phyloP scores from a whole-genome alignment of 2,113 vertebrate species.

The Euleptes europaea region DNA sequence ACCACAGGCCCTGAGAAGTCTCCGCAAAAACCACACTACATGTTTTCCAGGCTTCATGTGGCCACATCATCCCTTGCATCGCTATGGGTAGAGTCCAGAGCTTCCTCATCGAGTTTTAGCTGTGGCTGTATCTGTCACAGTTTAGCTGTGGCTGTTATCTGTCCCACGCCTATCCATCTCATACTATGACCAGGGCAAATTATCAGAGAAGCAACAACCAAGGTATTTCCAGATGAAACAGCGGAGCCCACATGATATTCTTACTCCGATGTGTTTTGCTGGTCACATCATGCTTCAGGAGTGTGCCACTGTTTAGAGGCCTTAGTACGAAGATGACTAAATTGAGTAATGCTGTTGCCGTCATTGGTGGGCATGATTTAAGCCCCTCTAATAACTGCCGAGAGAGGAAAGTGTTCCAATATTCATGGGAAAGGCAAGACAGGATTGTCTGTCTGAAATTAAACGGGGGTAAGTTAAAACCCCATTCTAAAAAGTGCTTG shows the following conservation, averaged over 20 bases:
- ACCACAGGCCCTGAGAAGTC: background rate
- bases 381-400: background rate
- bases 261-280: background rate
- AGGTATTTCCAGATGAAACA: background rate
- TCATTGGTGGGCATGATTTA: constrained; percentile 20
- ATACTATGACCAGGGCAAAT: background rate
- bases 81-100: background rate
- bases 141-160: background rate
- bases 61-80: background rate
- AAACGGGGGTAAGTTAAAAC: constrained; percentile 37
- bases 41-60: too few species aligned
- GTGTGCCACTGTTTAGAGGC: background rate
- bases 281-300: background rate
- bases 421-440: constrained; percentile 8
- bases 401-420: constrained; percentile 19
- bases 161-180: background rate
- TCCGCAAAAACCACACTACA: background rate
- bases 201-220: background rate
- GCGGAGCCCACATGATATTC: background rate
- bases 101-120: background rate
- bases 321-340: background rate
- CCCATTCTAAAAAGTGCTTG: constrained; percentile 10
- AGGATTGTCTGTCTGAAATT: constrained; percentile 12
- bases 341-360: background rate
- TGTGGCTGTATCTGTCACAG: background rate